Conservation (phyloP, 2,888 invertebrate genomes). For the Octodonta nipae region DNA sequence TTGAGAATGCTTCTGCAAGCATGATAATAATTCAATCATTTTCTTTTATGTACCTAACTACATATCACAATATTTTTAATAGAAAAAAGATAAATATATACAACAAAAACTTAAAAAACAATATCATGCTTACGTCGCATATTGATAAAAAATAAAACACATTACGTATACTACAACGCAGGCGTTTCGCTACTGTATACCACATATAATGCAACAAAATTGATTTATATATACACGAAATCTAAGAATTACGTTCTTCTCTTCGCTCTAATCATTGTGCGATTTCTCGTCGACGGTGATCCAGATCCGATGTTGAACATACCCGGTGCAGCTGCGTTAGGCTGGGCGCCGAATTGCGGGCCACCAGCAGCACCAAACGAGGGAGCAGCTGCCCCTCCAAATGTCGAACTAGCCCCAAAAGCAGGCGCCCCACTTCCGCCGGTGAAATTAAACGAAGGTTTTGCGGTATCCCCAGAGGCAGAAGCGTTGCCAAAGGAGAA, state of each 20-base stretch:
- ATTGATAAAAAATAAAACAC: neutral
- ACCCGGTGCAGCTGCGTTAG: neutral
- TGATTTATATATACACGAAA: no score
- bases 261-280: slow-evolving; percentile 29
- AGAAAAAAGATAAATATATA: slow-evolving; percentile 12
- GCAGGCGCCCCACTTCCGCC: slow-evolving; percentile 9
- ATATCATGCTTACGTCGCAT: slow-evolving; percentile 23
- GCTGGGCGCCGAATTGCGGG: slow-evolving; percentile 2
- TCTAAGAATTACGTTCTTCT: slow-evolving; percentile 11
- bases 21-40: no score
- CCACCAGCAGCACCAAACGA: slow-evolving; percentile 3
- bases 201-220: slow-evolving; percentile 6
- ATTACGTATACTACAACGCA: slow-evolving; percentile 5
- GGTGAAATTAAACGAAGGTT: slow-evolving; percentile 16
- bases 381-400: slow-evolving; percentile 7
- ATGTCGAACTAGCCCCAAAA: slow-evolving; percentile 11
- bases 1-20: slow-evolving; percentile 25
- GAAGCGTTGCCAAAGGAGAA: slow-evolving; percentile 14
- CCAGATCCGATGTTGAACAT: slow-evolving; percentile 41
- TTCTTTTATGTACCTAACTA: slow-evolving; percentile 16
- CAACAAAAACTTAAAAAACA: slow-evolving; percentile 13
- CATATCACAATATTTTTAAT: slow-evolving; percentile 13
- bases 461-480: slow-evolving; percentile 9
- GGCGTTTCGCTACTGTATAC: slow-evolving; percentile 5
- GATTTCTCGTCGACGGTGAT: slow-evolving; percentile 29